Evolutionary conservation across 2,888 invertebrate species (phyloP).

Genomic region (Alentia gelatinosa): DNA sequence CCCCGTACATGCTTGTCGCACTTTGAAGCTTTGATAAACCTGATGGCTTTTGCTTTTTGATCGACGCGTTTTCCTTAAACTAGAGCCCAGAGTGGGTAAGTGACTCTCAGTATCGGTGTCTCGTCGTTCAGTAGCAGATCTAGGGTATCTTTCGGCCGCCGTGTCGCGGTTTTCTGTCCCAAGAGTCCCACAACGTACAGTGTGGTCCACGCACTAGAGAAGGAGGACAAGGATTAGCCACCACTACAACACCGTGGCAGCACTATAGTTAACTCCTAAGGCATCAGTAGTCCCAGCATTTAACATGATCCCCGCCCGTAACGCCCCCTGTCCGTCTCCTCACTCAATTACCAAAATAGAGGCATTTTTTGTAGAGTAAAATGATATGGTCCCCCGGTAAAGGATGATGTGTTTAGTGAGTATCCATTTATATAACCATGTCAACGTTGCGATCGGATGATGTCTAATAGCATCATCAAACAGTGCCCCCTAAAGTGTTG

Average conservation of each 20-base stretch:
- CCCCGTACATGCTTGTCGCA: neutral
- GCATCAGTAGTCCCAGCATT: slow-evolving; percentile 1
- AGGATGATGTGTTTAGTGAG: too few relatives aligned
- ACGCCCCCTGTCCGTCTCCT: too few relatives aligned
- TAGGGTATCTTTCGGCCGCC: neutral
- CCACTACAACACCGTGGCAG: neutral
- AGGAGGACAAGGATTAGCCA: neutral
- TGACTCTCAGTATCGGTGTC: slow-evolving; percentile 13
- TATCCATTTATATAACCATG: too few relatives aligned
- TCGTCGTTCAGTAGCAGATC: slow-evolving; percentile 17
- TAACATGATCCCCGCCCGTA: too few relatives aligned
- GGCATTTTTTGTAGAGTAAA: too few relatives aligned
- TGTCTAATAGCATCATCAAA: too few relatives aligned
- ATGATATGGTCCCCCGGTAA: too few relatives aligned
- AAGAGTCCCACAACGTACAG: neutral
- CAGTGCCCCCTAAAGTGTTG: too few relatives aligned
- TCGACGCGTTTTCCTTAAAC: slow-evolving; percentile 8
- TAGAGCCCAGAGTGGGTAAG: slow-evolving; percentile 53
- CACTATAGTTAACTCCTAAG: neutral
- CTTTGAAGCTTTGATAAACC: neutral
- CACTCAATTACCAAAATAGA: too few relatives aligned
- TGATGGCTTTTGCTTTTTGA: slow-evolving; percentile 39
- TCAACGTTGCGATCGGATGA: too few relatives aligned
- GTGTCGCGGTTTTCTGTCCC: neutral
- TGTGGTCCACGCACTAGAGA: neutral